Conservation (phyloP, 2,113 vertebrate species). For the Lasiurus borealis region DNA sequence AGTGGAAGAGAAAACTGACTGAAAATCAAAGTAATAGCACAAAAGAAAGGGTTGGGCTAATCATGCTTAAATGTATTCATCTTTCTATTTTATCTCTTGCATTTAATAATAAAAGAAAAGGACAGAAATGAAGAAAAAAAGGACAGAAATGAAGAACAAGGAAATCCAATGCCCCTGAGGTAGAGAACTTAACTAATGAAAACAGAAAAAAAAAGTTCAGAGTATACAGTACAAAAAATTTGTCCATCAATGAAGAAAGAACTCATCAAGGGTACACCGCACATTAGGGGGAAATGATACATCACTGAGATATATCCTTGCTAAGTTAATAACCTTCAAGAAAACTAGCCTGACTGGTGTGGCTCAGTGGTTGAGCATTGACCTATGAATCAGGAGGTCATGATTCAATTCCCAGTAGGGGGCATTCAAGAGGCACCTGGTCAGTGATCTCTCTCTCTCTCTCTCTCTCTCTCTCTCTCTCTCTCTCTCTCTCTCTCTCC, state of each 20-base stretch:
- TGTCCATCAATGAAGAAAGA: conserved; percentile 35
- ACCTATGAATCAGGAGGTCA: no score
- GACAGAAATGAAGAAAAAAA: no score
- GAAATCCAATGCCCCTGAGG: not conserved
- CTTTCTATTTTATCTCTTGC: not conserved
- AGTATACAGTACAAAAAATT: not conserved
- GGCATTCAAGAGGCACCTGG: no score
- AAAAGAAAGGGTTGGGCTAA: not conserved
- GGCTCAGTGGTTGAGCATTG: no score
- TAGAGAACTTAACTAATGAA: conserved; percentile 7
- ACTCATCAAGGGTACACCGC: not conserved
- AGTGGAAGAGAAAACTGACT: not conserved
- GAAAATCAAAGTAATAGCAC: conserved; percentile 15
- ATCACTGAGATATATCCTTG: not conserved
- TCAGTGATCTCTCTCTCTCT: no score
- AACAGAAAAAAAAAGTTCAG: conserved; percentile 34
- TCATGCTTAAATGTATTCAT: conserved; percentile 1
- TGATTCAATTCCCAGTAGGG: no score
- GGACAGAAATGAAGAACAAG: not conserved
- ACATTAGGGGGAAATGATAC: not conserved
- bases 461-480: no score
- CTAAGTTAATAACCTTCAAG: conserved; percentile 47
- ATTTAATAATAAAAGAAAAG: not conserved
- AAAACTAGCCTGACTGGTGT: not conserved
- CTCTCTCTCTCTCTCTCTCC: no score